These are phyloP conservation scores for Hyphantria cunea DNA, from an alignment of 1,140 invertebrate genomes.

Conservation along the genomic window DNA sequence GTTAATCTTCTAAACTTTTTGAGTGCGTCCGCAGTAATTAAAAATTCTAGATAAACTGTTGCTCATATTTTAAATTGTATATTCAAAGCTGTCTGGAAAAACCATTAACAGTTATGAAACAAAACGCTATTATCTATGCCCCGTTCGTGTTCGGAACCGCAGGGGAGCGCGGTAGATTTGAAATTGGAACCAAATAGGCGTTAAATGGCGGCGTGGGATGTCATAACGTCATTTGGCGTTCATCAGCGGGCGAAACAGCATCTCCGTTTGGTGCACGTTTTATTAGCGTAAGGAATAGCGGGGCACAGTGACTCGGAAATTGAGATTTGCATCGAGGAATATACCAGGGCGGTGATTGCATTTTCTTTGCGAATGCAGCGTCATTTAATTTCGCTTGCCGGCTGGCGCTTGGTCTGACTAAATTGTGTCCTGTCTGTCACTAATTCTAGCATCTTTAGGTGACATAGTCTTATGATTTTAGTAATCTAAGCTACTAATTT, in stretches of 20 bases:
- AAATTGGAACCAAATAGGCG: constrained; percentile 82
- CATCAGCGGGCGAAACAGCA: constrained; percentile 78
- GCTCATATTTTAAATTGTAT: constrained; percentile 4
- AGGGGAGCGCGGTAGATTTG: constrained; percentile 74
- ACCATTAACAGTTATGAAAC: constrained; percentile 45
- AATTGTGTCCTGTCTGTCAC: constrained; percentile 48
- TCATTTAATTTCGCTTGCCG: constrained; percentile 73
- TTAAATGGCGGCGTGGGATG: constrained; percentile 80
- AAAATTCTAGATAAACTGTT: constrained; percentile 19
- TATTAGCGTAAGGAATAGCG: constrained; percentile 81
- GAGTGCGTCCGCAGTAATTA: constrained; percentile 23
- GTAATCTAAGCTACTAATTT: not conserved
- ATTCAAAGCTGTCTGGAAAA: constrained; percentile 26
- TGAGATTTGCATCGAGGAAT: constrained; percentile 75
- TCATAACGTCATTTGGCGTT: constrained; percentile 80
- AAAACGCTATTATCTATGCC: constrained; percentile 74
- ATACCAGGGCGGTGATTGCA: constrained; percentile 73
- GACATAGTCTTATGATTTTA: constrained; percentile 23
- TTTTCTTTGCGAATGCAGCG: constrained; percentile 76
- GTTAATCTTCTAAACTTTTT: constrained; percentile 42
- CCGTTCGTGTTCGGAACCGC: constrained; percentile 66
- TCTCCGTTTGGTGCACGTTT: constrained; percentile 77
- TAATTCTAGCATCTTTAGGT: constrained; percentile 30
- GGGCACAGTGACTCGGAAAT: constrained; percentile 75
- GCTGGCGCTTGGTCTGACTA: constrained; percentile 52